Base-by-base conservation (phyloP, 1,140 invertebrate genomes). In the Goniozus legneri region DNA sequence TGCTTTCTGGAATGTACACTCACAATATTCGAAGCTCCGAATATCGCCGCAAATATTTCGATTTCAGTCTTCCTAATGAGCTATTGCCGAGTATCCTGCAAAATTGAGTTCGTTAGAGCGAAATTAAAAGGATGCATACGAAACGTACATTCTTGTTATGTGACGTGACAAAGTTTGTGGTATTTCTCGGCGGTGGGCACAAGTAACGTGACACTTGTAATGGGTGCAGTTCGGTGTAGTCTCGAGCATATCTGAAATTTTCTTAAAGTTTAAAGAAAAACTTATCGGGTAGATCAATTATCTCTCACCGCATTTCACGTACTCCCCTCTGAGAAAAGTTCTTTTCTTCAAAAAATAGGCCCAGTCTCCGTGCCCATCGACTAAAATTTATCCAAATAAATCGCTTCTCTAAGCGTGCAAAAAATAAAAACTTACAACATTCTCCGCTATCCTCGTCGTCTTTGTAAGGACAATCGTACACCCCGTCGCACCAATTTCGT, bases 401-500 rank as follows among this genome's bases (percentile, higher is more conserved):
- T 33, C 10, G 8, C 12, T 15, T 3, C 1, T 24, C 12, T 12
- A 15, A 10, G 35, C 4, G 2, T 40, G 4, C 39, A 8, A 7
- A 19, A 34, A 31, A 3, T 13, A 39, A 6, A 18, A 44, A 62
- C 63, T 59, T 51, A 73, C 73, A 59, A 51, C 77, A 78, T 49
- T 60, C 47, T 4, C 50, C 41, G 3, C 54, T 47, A 47, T 74
- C 58, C 64, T 87, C 84, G 65, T 90, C 88, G 31, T 81, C 80
- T 12, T 77, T 79, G 62, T 86, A 79, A 8, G 77, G 76, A 75
- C 90, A 92, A 62, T 92, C 85, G 2, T 50, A 38, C 16, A 73
- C 57, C 2, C 79, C 76, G 64, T 89, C 80, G 67, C 87, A 90
- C 46, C 86, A 77, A 53, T 78, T 75, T 56, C 79, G 79, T 52